phyloP scores from a whole-genome alignment of 2,888 invertebrate genomes.

The Elysia crispata region DNA sequence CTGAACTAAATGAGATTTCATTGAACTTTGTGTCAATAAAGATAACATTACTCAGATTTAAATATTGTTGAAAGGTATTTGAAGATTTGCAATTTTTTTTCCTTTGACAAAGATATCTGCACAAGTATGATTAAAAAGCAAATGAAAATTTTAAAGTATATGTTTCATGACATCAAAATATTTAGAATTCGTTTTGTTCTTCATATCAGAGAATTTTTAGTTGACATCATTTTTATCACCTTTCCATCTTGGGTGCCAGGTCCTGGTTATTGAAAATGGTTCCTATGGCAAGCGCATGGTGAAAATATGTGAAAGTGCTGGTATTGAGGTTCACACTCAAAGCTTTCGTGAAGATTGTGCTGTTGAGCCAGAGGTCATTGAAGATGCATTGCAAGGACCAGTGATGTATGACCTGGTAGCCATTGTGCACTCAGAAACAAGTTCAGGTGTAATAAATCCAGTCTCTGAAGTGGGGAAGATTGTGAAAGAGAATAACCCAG shows the following conservation, averaged over 20 bases:
- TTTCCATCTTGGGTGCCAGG: slow-evolving; percentile 63
- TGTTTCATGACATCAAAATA: too few species aligned
- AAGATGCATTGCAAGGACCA: slow-evolving; percentile 64
- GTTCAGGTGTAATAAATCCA: slow-evolving; percentile 78
- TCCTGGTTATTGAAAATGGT: slow-evolving; percentile 78
- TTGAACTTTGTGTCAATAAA: too few species aligned
- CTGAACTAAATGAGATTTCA: too few species aligned
- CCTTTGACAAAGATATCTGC: too few species aligned
- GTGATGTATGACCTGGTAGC: slow-evolving; percentile 75
- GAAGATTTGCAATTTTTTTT: too few species aligned
- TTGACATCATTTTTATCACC: not conserved
- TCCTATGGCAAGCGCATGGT: slow-evolving; percentile 78
- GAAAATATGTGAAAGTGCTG: slow-evolving; percentile 76
- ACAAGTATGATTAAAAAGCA: not conserved
- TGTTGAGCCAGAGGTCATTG: slow-evolving; percentile 66
- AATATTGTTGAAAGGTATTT: too few species aligned
- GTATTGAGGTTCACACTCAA: slow-evolving; percentile 70
- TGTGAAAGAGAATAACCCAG: slow-evolving; percentile 71
- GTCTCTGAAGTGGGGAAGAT: slow-evolving; percentile 76
- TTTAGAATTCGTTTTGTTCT: not conserved
- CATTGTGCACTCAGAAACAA: slow-evolving; percentile 79
- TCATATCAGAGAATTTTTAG: not conserved
- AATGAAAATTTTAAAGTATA: not conserved
- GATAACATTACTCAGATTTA: too few species aligned
- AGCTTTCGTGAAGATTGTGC: slow-evolving; percentile 75